These are phyloP conservation scores for Labeo rohita DNA, from an alignment of 2,113 vertebrate genomes.

Conservation along the genomic window DNA sequence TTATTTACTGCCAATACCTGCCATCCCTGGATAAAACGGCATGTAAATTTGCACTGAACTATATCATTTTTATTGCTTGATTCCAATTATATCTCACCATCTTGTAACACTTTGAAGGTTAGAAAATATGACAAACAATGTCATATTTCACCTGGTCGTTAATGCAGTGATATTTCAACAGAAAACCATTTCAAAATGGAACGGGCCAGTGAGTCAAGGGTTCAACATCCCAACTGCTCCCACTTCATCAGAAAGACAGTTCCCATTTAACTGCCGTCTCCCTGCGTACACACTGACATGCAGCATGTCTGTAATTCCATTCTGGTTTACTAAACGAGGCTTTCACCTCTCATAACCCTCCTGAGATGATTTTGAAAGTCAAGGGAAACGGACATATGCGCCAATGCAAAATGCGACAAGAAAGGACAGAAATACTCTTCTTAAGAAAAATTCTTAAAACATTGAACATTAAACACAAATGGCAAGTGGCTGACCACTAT, in stretches of 20 bases:
- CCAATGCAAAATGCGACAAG: not conserved
- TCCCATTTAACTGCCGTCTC: conserved; percentile 58
- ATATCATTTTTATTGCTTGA: not conserved
- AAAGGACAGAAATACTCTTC: not conserved
- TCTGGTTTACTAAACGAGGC: conserved; percentile 24
- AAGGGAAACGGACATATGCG: not conserved
- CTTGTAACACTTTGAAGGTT: not conserved
- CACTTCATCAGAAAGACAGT: conserved; percentile 61
- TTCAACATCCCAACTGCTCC: conserved; percentile 43
- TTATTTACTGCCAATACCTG: no score
- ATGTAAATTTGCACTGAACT: not conserved
- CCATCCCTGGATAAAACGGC: not conserved
- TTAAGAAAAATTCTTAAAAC: not conserved
- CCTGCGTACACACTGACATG: conserved; percentile 37
- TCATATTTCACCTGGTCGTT: conserved; percentile 12
- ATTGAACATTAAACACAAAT: not conserved
- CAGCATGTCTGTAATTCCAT: conserved; percentile 32
- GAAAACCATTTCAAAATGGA: conserved; percentile 32
- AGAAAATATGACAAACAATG: conserved; percentile 40
- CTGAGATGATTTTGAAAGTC: conserved; percentile 38
- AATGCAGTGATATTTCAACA: conserved; percentile 41
- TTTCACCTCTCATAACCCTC: conserved; percentile 43
- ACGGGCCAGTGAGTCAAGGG: conserved; percentile 40
- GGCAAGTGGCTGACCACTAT: not conserved
- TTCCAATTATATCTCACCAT: not conserved